Percentiles rank a stretch among this genome's conserved stretches.
Conservation (phyloP, 2,113 vertebrate genomes). For the Amphiprion percula region DNA sequence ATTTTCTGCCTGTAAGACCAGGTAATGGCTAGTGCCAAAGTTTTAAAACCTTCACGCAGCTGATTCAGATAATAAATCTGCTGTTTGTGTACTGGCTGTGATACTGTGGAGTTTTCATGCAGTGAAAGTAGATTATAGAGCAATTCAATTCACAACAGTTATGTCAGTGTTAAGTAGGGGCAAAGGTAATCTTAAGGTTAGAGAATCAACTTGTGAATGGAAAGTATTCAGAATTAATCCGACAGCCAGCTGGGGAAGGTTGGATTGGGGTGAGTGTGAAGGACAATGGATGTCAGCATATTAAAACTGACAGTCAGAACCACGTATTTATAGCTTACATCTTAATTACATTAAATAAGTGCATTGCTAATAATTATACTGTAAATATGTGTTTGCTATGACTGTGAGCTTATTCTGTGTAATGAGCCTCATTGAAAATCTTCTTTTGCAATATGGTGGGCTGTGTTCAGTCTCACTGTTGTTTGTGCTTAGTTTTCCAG, state of each 20-base stretch:
- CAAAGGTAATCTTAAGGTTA: constrained; percentile 41
- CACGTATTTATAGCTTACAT: not conserved
- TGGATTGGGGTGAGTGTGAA: constrained; percentile 10
- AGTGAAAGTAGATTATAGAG: constrained; percentile 29
- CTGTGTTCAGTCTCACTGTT: not conserved
- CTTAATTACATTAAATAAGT: too few relatives aligned
- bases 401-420: not conserved
- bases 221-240: constrained; percentile 44
- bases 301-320: constrained; percentile 11
- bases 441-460: not conserved
- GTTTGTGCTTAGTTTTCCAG: not conserved
- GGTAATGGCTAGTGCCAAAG: constrained; percentile 5
- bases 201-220: constrained; percentile 48
- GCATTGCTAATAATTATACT: not conserved
- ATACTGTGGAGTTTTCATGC: not conserved
- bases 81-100: constrained; percentile 7
- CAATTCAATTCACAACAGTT: constrained; percentile 24
- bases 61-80: constrained; percentile 2
- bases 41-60: not conserved
- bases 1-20: not conserved
- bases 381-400: not conserved
- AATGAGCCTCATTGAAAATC: not conserved
- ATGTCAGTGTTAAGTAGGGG: constrained; percentile 5
- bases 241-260: constrained; percentile 22
- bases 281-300: not conserved